Percentiles rank a stretch among this genome's conserved stretches.
Conservation (phyloP, 1,140 invertebrate genomes). For the Calliopsis andreniformis region DNA sequence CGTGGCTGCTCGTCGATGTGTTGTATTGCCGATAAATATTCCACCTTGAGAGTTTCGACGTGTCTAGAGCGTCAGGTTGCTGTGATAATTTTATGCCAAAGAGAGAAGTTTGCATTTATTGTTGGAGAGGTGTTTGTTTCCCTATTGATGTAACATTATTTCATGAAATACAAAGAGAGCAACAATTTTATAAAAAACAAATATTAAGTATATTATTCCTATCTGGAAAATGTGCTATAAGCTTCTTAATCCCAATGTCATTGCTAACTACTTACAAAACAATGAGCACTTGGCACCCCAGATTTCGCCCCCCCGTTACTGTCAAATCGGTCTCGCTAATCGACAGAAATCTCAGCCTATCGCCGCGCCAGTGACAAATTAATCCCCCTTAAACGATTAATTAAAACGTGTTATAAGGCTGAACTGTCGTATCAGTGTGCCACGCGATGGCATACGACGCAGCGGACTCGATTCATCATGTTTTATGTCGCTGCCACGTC, state of each 20-base stretch:
- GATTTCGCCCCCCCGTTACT: neutral
- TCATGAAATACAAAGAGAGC: neutral
- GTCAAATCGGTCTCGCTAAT: slow-evolving; percentile 4
- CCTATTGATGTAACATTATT: neutral
- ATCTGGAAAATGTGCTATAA: too few relatives aligned
- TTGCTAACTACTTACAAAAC: neutral
- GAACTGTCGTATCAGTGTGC: slow-evolving; percentile 8
- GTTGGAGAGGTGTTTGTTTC: neutral
- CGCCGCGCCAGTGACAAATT: slow-evolving; percentile 67
- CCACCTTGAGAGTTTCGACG: slow-evolving; percentile 1
- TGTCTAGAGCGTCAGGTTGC: neutral
- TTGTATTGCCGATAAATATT: slow-evolving; percentile 35
- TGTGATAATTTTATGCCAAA: neutral
- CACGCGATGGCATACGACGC: slow-evolving; percentile 46
- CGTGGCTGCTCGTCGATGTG: neutral
- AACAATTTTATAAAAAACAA: neutral
- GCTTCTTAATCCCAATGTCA: neutral
- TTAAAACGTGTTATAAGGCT: slow-evolving; percentile 71
- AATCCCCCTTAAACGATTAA: slow-evolving; percentile 73
- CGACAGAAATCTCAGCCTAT: slow-evolving; percentile 29
- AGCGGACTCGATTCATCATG: slow-evolving; percentile 75
- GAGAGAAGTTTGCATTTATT: too few relatives aligned
- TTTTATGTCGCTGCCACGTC: slow-evolving; percentile 72
- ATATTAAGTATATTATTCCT: too few relatives aligned
- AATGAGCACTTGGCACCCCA: neutral